These are phyloP conservation scores for Bufo gargarizans DNA, from an alignment of 2,113 vertebrate genomes.

Conservation along the genomic window DNA sequence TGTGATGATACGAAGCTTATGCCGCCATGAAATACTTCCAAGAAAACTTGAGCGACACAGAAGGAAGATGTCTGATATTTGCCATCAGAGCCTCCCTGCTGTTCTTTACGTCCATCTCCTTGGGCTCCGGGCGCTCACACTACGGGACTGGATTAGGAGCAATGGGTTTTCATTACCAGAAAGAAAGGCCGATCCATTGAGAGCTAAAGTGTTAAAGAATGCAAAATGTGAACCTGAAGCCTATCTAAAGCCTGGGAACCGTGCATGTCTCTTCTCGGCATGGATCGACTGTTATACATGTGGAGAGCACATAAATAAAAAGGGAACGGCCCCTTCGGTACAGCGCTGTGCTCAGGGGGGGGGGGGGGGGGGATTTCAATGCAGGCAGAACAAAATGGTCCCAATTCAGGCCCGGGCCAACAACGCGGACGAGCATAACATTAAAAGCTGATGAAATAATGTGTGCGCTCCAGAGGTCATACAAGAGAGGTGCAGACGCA, in stretches of 20 bases:
- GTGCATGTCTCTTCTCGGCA: neutral
- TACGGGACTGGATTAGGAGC: neutral
- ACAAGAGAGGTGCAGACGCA: neutral
- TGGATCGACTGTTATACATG: neutral
- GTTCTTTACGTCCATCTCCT: neutral
- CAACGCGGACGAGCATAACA: neutral
- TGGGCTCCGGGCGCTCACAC: neutral
- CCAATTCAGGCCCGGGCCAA: neutral
- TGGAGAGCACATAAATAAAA: neutral
- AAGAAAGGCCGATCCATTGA: neutral
- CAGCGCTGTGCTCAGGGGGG: neutral
- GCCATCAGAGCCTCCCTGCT: neutral
- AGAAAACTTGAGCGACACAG: neutral
- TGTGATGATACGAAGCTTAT: constrained; percentile 9
- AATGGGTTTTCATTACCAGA: neutral
- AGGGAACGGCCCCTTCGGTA: constrained; percentile 1
- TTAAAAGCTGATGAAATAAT: neutral
- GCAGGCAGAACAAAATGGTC: neutral
- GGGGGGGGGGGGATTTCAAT: neutral
- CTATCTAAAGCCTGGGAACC: neutral
- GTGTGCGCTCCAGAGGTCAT: neutral
- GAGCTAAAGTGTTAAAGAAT: neutral
- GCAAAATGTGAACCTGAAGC: neutral
- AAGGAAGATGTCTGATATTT: neutral
- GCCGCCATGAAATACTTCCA: neutral